Percentiles rank a stretch among this genome's conserved stretches.
phyloP scores from a whole-genome alignment of 2,888 invertebrate genomes.

The Hydraecia micacea region DNA sequence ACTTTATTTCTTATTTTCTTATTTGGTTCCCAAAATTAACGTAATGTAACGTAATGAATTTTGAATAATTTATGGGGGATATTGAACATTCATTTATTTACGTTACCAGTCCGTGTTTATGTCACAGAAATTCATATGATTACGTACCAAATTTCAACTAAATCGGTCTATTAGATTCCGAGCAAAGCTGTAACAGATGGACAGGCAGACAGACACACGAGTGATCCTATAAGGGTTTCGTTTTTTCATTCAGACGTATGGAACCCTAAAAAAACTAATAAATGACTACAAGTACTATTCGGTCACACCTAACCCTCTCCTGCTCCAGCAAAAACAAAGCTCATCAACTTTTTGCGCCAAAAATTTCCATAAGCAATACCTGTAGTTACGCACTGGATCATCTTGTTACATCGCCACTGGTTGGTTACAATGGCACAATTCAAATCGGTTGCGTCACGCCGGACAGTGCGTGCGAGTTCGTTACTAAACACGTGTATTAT shows the following conservation, averaged over 20 bases:
- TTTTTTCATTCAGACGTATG: background rate
- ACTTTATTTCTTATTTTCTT: too few species aligned
- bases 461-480: slow-evolving; percentile 51
- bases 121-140: background rate
- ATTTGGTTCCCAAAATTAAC: background rate
- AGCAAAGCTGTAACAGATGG: too few species aligned
- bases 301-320: slow-evolving; percentile 31
- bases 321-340: slow-evolving; percentile 39
- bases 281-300: background rate
- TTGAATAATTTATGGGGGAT: background rate
- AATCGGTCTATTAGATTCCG: background rate
- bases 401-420: slow-evolving; percentile 50
- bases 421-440: slow-evolving; percentile 61
- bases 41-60: background rate
- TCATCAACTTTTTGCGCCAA: slow-evolving; percentile 54
- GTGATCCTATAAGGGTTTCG: background rate
- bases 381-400: slow-evolving; percentile 53
- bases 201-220: background rate
- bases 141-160: background rate
- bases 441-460: slow-evolving; percentile 52
- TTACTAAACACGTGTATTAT: slow-evolving; percentile 55
- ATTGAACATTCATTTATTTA: background rate
- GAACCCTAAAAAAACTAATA: background rate
- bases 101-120: background rate
- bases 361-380: slow-evolving; percentile 49